Percentiles rank a stretch among this genome's conserved stretches.
Conservation (phyloP, 2,113 vertebrate species). For the Syngnathus typhle region DNA sequence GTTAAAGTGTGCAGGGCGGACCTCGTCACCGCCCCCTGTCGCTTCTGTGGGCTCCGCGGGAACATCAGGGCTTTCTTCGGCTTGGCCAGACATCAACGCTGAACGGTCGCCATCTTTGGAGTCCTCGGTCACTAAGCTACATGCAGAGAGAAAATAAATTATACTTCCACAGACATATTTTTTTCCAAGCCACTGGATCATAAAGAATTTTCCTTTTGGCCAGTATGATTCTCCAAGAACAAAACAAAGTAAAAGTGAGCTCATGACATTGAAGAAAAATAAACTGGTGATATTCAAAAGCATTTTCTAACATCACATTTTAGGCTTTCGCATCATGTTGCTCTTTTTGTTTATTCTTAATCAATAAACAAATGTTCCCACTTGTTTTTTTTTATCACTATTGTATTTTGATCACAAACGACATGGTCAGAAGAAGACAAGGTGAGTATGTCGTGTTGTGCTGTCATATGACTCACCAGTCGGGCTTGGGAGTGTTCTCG, state of each 20-base stretch:
- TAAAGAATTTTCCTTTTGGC: not conserved
- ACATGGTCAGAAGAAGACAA: too few species aligned
- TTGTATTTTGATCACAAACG: too few species aligned
- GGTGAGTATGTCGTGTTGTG: not conserved
- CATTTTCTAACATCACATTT: not conserved
- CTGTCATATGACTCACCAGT: slow-evolving; percentile 34
- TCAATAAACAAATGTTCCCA: too few species aligned
- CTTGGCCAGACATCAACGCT: slow-evolving; percentile 2
- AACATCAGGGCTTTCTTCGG: slow-evolving; percentile 2
- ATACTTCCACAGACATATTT: not conserved
- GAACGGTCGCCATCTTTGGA: slow-evolving; percentile 2
- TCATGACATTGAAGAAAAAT: not conserved
- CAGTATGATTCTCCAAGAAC: not conserved
- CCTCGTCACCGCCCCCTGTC: slow-evolving; percentile 14
- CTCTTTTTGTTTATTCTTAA: too few species aligned
- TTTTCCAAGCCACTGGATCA: too few species aligned
- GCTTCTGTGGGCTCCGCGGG: slow-evolving; percentile 15
- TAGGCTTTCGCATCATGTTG: not conserved
- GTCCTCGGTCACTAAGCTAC: slow-evolving; percentile 23
- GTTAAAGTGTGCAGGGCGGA: slow-evolving; percentile 1
- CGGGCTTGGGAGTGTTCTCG: slow-evolving; percentile 17
- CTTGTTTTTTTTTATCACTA: too few species aligned
- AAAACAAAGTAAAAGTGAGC: not conserved
- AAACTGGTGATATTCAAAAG: not conserved
- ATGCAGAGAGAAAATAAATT: not conserved